A percentile compares a stretch with the other conserved stretches of the same genome.
Conservation (phyloP, 2,113 vertebrate species). For the Noctilio leporinus region DNA sequence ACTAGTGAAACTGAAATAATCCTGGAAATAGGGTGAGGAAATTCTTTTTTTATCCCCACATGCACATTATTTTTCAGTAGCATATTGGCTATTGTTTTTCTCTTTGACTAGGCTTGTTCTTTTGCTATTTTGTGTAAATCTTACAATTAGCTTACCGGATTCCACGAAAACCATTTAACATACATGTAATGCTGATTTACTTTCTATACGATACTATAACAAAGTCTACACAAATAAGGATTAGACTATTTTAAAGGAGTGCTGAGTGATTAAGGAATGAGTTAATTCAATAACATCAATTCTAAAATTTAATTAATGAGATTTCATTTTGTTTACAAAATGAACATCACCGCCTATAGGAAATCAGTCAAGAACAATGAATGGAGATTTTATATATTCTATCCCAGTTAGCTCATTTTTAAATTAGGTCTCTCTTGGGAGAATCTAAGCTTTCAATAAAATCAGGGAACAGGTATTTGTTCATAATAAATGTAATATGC, state of each 20-base stretch:
- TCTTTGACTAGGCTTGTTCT: background rate
- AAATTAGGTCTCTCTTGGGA: background rate
- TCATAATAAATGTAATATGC: conserved; percentile 1
- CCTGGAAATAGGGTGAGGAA: background rate
- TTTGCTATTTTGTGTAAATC: background rate
- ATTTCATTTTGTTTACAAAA: conserved; percentile 26
- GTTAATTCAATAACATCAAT: background rate
- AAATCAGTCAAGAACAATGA: conserved; percentile 1
- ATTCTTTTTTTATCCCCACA: background rate
- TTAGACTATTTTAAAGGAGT: background rate
- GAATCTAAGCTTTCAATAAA: background rate
- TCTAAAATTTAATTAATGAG: background rate
- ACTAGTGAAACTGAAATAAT: background rate
- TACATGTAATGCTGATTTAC: background rate
- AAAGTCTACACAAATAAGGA: background rate
- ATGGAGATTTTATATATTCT: background rate
- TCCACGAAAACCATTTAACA: background rate
- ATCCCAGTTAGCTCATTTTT: background rate
- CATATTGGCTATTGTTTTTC: background rate
- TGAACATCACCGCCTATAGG: background rate
- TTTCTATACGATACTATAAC: background rate
- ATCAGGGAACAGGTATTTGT: background rate
- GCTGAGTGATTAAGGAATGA: background rate
- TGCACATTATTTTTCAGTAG: background rate
- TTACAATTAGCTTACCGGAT: background rate